These are phyloP conservation scores for Magallana ariakensis DNA, from an alignment of 1,140 invertebrate genomes.

Conservation along the genomic window DNA sequence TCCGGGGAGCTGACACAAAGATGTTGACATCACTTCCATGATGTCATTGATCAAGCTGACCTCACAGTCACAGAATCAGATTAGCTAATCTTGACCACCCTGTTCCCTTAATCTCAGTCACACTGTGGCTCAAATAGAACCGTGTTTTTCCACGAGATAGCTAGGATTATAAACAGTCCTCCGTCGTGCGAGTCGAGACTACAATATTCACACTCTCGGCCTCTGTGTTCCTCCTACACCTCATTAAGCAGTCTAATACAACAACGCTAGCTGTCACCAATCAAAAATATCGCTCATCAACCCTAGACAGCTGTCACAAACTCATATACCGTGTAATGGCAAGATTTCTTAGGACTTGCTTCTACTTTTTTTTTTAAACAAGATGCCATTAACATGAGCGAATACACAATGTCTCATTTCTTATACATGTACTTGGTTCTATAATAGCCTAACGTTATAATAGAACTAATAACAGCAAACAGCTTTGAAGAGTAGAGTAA, in stretches of 20 bases:
- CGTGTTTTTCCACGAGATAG: no score
- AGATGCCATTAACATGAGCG: neutral
- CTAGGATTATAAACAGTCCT: no score
- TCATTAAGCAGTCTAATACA: neutral
- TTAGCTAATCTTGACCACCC: no score
- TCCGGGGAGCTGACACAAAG: neutral
- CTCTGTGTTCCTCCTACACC: neutral
- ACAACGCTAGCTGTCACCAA: neutral
- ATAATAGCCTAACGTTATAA: no score
- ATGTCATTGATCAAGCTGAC: neutral
- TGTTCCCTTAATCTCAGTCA: no score
- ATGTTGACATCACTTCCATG: neutral
- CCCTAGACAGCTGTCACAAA: neutral
- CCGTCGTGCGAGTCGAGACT: no score
- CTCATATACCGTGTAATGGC: neutral
- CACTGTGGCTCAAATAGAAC: no score
- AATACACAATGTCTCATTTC: neutral
- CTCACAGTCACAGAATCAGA: no score
- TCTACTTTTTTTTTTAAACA: neutral
- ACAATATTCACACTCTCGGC: neutral
- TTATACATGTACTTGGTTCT: no score
- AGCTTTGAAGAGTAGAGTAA: no score
- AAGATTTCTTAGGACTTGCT: neutral
- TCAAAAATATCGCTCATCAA: constrained; percentile 21
- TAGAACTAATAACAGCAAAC: no score